phyloP scores from a whole-genome alignment of 2,113 vertebrate genomes.

The Dicentrarchus labrax region DNA sequence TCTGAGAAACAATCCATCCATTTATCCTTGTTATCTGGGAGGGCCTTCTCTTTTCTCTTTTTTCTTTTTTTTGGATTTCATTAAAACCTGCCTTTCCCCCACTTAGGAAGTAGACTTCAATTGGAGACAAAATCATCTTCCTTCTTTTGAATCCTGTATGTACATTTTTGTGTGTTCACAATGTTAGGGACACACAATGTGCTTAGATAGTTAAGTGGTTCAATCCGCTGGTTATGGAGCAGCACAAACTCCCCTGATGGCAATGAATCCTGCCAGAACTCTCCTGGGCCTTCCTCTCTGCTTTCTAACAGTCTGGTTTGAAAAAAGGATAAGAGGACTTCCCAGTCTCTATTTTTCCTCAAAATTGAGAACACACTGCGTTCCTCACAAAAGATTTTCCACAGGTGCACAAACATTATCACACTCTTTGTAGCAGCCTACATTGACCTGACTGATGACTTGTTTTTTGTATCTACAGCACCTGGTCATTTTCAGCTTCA shows the following conservation, averaged over 20 bases:
- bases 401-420: conserved; percentile 75
- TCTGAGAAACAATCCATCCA: conserved; percentile 51
- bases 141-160: neutral
- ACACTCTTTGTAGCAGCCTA: conserved; percentile 46
- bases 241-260: conserved; percentile 34
- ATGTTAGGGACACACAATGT: conserved; percentile 12
- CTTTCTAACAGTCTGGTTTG: conserved; percentile 30
- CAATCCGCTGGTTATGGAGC: conserved; percentile 32
- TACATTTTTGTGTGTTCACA: conserved; percentile 1
- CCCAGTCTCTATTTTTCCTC: conserved; percentile 1
- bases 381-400: conserved; percentile 34
- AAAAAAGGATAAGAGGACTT: conserved; percentile 7
- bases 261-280: conserved; percentile 33
- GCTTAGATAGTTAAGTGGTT: conserved; percentile 40
- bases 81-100: neutral
- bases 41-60: neutral
- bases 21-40: conserved; percentile 51
- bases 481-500: conserved; percentile 75
- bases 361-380: conserved; percentile 45
- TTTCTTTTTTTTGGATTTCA: conserved; percentile 3
- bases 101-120: neutral
- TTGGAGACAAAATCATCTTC: neutral
- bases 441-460: conserved; percentile 51
- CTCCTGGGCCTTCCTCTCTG: conserved; percentile 25
- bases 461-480: conserved; percentile 59